Evolutionary conservation across 2,888 invertebrate species (phyloP), one percentile per base, ranked within the genome.

Genomic region (Slavum lentiscoides): DNA sequence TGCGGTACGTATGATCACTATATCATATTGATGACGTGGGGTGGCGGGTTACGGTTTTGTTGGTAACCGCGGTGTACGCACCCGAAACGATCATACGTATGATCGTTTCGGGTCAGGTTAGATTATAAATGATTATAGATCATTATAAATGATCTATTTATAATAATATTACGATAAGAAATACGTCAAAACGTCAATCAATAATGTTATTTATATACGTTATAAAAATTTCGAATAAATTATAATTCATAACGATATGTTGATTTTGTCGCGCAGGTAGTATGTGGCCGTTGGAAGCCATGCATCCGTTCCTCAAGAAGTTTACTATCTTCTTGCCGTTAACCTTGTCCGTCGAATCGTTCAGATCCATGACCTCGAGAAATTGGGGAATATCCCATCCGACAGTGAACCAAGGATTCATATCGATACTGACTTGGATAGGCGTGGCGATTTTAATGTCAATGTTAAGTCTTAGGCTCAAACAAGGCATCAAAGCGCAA

Each of bases 331-430:
- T 88, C 0, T 87, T 94, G 11, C 96, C 96, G 0, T 92, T 94
- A 85, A 96, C 96, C 0, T 87, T 93, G 75, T 92, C 95, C 0
- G 90, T 93, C 0, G 90, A 91, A 82, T 91, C 94, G 0, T 88
- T 95, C 68, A 88, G 95, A 82, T 91, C 91, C 84, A 89, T 95
- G 77, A 88, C 94, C 85, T 91, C 91, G 82, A 92, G 92, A 85
- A 95, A 95, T 0, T 91, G 91, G 88, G 86, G 89, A 0, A 87
- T 95, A 62, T 86, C 88, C 0, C 89, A 93, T 81, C 88, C 89
- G 0, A 88, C 91, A 23, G 94, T 96, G 9, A 91, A 92, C 86
- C 88, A 88, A 74, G 95, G 95, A 0, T 92, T 93, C 84, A 85
- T 92, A 0, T 89, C 92, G 0, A 89, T 91, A 53, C 4, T 89